Conservation (phyloP, 2,888 invertebrate species). For the Perizoma affinitatum region DNA sequence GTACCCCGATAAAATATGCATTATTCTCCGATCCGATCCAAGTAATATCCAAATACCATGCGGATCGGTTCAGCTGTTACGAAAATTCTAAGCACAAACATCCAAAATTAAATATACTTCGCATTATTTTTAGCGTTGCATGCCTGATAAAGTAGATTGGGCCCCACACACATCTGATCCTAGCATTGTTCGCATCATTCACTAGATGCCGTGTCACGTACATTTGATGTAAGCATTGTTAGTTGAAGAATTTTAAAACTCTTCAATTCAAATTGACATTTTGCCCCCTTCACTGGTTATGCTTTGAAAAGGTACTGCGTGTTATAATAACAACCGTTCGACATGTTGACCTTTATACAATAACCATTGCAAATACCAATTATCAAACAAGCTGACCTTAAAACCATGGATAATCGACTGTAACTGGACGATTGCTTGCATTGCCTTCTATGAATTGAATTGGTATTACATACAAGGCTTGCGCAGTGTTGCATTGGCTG, state of each 20-base stretch:
- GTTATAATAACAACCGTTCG: constrained; percentile 19
- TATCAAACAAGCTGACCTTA: constrained; percentile 1
- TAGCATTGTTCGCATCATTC: too few species aligned
- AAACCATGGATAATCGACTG: not conserved
- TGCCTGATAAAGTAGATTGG: too few species aligned
- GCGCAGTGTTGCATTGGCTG: constrained; percentile 20
- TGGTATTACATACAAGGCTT: constrained; percentile 12
- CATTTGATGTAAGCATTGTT: too few species aligned
- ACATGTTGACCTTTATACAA: constrained; percentile 22
- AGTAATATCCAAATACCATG: too few species aligned
- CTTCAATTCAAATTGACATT: constrained; percentile 24
- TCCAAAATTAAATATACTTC: too few species aligned
- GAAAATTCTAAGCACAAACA: too few species aligned
- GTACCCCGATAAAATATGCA: too few species aligned
- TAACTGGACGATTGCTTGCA: not conserved
- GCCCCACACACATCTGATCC: too few species aligned
- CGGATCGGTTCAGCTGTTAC: too few species aligned
- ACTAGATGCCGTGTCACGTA: too few species aligned
- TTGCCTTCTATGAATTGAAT: constrained; percentile 5
- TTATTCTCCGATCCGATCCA: too few species aligned
- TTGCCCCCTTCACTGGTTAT: constrained; percentile 37
- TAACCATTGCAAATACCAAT: constrained; percentile 1
- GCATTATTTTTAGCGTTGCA: too few species aligned
- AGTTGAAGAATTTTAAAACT: not conserved
- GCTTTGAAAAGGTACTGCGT: constrained; percentile 21